Percentiles rank a stretch among this genome's conserved stretches.
phyloP scores from a whole-genome alignment of 2,113 vertebrate species.

The Tretioscincus oriximinensis region DNA sequence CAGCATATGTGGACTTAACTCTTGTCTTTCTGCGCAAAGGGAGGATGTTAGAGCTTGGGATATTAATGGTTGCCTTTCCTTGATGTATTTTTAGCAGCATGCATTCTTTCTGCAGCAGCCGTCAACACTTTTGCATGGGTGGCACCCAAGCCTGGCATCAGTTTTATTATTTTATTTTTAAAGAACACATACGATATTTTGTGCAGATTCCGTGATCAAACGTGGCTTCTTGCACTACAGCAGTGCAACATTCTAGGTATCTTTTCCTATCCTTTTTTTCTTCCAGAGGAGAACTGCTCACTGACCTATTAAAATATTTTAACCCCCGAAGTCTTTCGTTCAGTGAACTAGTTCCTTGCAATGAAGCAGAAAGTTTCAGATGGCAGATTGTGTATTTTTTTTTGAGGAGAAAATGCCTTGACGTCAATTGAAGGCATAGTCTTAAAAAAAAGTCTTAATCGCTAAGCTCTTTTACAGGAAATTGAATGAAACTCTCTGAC shows the following conservation, averaged over 20 bases:
- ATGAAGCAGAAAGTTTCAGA: constrained; percentile 54
- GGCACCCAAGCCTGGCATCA: constrained; percentile 67
- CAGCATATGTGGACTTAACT: constrained; percentile 47
- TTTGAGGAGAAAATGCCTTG: not conserved
- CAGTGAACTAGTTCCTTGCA: constrained; percentile 24
- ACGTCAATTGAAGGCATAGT: constrained; percentile 49
- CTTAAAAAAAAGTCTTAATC: constrained; percentile 38
- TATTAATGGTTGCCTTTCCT: constrained; percentile 57
- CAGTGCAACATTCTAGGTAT: not conserved
- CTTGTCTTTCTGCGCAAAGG: constrained; percentile 63
- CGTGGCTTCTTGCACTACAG: constrained; percentile 9
- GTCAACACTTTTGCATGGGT: constrained; percentile 67
- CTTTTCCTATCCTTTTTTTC: constrained; percentile 19
- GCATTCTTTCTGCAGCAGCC: constrained; percentile 69
- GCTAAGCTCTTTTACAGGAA: constrained; percentile 19
- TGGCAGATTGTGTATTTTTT: constrained; percentile 57
- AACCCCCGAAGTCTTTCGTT: constrained; percentile 11
- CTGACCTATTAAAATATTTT: constrained; percentile 41
- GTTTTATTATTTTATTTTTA: constrained; percentile 4
- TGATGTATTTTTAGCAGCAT: constrained; percentile 72
- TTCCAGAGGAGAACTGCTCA: constrained; percentile 11
- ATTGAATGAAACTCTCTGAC: constrained; percentile 48
- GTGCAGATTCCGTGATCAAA: not conserved
- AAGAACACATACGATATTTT: not conserved
- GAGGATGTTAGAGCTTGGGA: constrained; percentile 59